Evolutionary conservation across 2,797 vertebrate genomes (phyloP).

Genomic region (Acrocephalus scirpaceus): DNA sequence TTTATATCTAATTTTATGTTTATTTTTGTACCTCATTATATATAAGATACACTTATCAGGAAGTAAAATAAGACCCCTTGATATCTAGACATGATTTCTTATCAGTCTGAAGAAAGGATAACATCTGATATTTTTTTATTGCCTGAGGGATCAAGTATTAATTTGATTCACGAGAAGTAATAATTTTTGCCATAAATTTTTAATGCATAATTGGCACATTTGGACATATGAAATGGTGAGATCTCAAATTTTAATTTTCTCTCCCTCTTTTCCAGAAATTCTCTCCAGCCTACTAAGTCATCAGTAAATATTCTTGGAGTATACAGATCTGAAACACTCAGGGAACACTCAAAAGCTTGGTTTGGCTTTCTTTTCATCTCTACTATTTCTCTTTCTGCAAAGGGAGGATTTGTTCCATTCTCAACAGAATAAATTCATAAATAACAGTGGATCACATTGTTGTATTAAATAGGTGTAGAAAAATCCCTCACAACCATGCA

Average conservation of each 20-base stretch:
- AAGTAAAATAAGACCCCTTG: not conserved
- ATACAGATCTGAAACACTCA: not conserved
- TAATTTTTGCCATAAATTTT: not conserved
- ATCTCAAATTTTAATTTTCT: not conserved
- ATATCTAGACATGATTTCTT: not conserved
- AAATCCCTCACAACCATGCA: not conserved
- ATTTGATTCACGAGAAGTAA: slow-evolving; percentile 5
- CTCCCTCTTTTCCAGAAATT: not conserved
- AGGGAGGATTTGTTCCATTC: not conserved
- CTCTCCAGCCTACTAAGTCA: not conserved
- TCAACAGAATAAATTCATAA: not conserved
- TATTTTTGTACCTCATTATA: not conserved
- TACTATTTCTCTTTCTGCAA: not conserved
- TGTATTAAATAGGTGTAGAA: not conserved
- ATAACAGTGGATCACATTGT: not conserved
- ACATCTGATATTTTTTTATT: not conserved
- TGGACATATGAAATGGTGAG: not conserved
- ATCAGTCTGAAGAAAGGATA: not conserved
- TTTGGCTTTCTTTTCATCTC: not conserved
- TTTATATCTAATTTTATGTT: not conserved
- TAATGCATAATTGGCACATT: not conserved
- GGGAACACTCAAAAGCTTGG: not conserved
- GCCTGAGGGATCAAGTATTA: not conserved
- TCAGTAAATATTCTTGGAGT: not conserved
- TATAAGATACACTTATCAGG: not conserved